A percentile compares a stretch with the other conserved stretches of the same genome.
These are phyloP conservation scores for Euphydryas editha DNA, from an alignment of 2,888 invertebrate genomes.

Conservation along the genomic window DNA sequence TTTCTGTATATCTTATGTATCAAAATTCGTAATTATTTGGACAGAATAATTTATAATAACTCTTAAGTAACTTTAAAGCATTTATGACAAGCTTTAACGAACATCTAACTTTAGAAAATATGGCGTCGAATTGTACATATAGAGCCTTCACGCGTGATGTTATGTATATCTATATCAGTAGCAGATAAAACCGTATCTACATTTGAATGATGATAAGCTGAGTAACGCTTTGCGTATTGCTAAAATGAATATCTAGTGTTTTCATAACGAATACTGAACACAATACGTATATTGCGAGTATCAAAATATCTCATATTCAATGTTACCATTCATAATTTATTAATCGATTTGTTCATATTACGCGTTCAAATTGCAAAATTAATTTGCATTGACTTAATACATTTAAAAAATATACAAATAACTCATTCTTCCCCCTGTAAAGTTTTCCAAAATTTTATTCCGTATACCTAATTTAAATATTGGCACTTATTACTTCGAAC, in stretches of 20 bases:
- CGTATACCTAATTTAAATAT: background rate
- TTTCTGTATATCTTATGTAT: slow-evolving; percentile 8
- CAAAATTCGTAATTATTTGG: slow-evolving; percentile 19
- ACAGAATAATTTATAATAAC: slow-evolving; percentile 23
- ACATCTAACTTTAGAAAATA: slow-evolving; percentile 44
- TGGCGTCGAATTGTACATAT: slow-evolving; percentile 63
- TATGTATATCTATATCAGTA: slow-evolving; percentile 33
- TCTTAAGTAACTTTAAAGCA: slow-evolving; percentile 29
- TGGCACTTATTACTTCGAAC: slow-evolving; percentile 6
- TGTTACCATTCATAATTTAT: background rate
- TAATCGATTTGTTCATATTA: slow-evolving; percentile 3
- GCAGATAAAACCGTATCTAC: slow-evolving; percentile 38
- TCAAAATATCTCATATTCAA: background rate
- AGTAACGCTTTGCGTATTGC: slow-evolving; percentile 34
- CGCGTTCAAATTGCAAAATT: background rate
- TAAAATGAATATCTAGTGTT: slow-evolving; percentile 33
- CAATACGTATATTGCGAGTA: slow-evolving; percentile 7
- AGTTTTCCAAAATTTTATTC: background rate
- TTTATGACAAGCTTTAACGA: slow-evolving; percentile 18
- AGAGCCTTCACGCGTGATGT: slow-evolving; percentile 25
- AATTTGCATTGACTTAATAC: background rate
- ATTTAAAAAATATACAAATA: background rate
- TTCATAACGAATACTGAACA: slow-evolving; percentile 32
- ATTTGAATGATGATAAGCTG: slow-evolving; percentile 39
- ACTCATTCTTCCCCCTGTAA: background rate